Conservation (phyloP, 2,113 vertebrate species). For the Cynocephalus volans region DNA sequence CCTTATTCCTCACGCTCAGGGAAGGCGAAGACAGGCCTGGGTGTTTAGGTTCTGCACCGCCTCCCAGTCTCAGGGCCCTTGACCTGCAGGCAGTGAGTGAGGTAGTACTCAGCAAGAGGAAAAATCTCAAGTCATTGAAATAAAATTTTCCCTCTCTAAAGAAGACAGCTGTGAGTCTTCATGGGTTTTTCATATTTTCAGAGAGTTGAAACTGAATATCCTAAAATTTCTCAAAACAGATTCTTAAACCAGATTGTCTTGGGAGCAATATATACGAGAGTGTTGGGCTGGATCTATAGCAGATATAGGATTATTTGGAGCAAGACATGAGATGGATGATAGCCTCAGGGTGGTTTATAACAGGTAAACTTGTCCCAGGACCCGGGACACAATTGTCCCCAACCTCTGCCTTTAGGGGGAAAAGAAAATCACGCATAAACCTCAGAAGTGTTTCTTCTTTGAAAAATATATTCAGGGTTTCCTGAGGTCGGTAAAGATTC, state of each 20-base stretch:
- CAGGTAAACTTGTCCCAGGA: neutral
- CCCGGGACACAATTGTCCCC: neutral
- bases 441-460: neutral
- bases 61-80: neutral
- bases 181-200: neutral
- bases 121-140: neutral
- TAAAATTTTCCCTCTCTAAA: neutral
- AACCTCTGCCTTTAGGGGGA: neutral
- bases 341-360: neutral
- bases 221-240: constrained; percentile 10
- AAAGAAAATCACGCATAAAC: neutral
- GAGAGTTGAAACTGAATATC: neutral
- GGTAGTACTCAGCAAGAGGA: neutral
- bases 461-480: neutral
- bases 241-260: neutral
- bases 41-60: neutral
- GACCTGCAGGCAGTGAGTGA: neutral
- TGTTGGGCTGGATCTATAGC: neutral
- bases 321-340: neutral
- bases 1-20: neutral
- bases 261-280: neutral
- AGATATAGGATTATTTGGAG: constrained; percentile 26
- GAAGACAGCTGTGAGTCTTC: neutral
- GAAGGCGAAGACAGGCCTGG: neutral
- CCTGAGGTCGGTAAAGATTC: neutral